Evolutionary conservation across 2,888 invertebrate genomes (phyloP), one percentile per base, ranked within the genome.

Genomic region (Stenchaetothrips biformis): DNA sequence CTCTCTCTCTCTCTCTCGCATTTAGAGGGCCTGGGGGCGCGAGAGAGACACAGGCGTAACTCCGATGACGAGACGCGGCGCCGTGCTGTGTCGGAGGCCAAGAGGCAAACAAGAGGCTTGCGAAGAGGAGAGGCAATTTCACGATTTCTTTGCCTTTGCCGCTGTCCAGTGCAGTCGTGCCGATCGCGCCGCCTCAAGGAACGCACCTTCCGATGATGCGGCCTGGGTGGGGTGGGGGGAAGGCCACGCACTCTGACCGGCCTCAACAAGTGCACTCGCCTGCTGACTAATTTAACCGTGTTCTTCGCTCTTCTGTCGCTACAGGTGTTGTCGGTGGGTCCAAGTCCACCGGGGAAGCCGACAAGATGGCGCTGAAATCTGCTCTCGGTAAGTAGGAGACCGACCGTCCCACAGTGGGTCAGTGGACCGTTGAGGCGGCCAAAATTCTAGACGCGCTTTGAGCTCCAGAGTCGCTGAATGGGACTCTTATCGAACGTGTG

Each of bases 251-350:
- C 25, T 21, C n/a, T 6, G 67, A 21, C n/a, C 7, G 9, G 21
- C 67, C 67, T n/a, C 67, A 53, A 59, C 37, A 37, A 37, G 37
- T 37, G 37, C 37, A 37, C 37, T 37, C 37, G 59, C 13, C 59
- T 13, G 59, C 2, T 37, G 59, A 59, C 16, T 59, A 18, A 9
- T 16, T 16, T 59, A 18, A 6, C 9, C 13, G 59, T 18, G 16
- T 18, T 59, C 16, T 59, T 59, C 59, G 18, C 59, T 18, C 59
- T 74, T 25, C 25, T 7, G 67, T 21, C 21, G 67, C 25, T 21
- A 25, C 67, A 74, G 67, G 67, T 74, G 37, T 37, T 37, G 67
- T 74, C 7, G 67, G 67, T 74, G 67, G 67, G 67, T 74, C 67
- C 11, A 25, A 25, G 67, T 74, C 67, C 67, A 21, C 21, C 67